These are phyloP conservation scores for fruit fly (Drosophila melanogaster) DNA, from an alignment of 1,140 invertebrate genomes.

Conservation along the genomic window Release_6_plus_ISO1_MT NT_033777.3:27307001-27307500, in stretches of 20 bases:
- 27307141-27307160: slow-evolving; percentile 92
- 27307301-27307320: slow-evolving; percentile 90
- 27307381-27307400: slow-evolving; percentile 95
- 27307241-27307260: neutral
- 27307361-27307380: slow-evolving; percentile 94
- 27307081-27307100: slow-evolving; percentile 92
- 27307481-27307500: slow-evolving; percentile 96
- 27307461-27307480: slow-evolving; percentile 95
- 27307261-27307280: too few relatives aligned
- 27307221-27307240: neutral
- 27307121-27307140: slow-evolving; percentile 95
- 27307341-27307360: slow-evolving; percentile 94
- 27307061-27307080: slow-evolving; percentile 81
- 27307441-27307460: slow-evolving; percentile 93
- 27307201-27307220: slow-evolving; percentile 90
- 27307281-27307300: slow-evolving; percentile 87
- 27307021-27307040: slow-evolving; percentile 35
- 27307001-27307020: slow-evolving; percentile 31
- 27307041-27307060: slow-evolving; percentile 72
- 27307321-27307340: slow-evolving; percentile 89
- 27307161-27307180: slow-evolving; percentile 95
- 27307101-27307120: slow-evolving; percentile 94
- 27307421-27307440: slow-evolving; percentile 96
- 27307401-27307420: slow-evolving; percentile 93
- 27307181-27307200: slow-evolving; percentile 94